These are phyloP conservation scores for Calosoma granatense DNA, from an alignment of 1,140 invertebrate species.

Conservation along the genomic window DNA sequence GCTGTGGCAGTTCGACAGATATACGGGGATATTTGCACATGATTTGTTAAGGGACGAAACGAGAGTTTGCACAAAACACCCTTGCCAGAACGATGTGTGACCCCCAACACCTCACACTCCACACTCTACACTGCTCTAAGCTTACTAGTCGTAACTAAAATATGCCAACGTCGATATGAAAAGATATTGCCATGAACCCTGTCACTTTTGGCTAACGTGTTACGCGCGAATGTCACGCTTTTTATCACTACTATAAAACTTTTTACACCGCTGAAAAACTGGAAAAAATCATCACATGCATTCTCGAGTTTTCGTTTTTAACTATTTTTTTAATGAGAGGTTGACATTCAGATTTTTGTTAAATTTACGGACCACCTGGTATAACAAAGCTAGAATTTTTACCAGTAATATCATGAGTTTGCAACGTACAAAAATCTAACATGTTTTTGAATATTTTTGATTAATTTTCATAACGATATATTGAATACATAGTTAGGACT, in stretches of 20 bases:
- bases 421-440: too few species aligned
- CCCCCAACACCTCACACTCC: too few species aligned
- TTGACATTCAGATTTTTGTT: too few species aligned
- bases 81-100: background rate
- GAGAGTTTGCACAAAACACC: background rate
- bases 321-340: background rate
- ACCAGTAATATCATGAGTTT: too few species aligned
- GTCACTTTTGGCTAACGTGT: conserved; percentile 1
- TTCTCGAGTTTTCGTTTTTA: background rate
- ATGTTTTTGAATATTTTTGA: too few species aligned
- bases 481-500: too few species aligned
- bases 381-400: too few species aligned
- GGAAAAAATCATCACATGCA: background rate
- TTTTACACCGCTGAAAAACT: conserved; percentile 1
- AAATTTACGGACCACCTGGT: too few species aligned
- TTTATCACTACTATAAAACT: conserved; percentile 7
- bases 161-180: conserved; percentile 2
- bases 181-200: conserved; percentile 4
- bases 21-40: conserved; percentile 3
- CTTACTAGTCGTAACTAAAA: background rate
- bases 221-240: background rate
- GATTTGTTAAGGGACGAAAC: background rate
- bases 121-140: background rate
- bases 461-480: too few species aligned
- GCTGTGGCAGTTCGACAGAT: conserved; percentile 4